Evolutionary conservation across 2,113 vertebrate genomes (phyloP).

Genomic region (Gymnarchus niloticus): DNA sequence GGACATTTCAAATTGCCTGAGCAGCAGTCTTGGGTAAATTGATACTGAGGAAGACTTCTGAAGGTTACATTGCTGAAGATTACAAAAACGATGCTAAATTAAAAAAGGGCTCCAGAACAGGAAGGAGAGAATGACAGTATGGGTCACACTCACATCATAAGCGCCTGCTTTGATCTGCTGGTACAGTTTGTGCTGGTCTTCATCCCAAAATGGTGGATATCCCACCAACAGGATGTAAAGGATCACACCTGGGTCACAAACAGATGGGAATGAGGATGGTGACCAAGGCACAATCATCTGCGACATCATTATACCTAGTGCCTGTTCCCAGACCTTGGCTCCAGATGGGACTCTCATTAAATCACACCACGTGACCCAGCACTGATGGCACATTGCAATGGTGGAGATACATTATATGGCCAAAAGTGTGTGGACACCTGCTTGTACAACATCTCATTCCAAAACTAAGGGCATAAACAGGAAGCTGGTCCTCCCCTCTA

Average conservation of each 20-base stretch:
- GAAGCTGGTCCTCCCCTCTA: too few species aligned
- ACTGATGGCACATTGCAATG: background rate
- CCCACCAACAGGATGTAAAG: conserved; percentile 96
- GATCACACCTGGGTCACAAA: conserved; percentile 78
- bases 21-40: too few species aligned
- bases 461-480: too few species aligned
- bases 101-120: background rate
- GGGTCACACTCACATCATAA: conserved; percentile 78
- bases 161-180: conserved; percentile 98
- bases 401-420: too few species aligned
- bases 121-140: background rate
- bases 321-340: background rate
- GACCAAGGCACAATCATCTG: background rate
- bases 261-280: conserved; percentile 23
- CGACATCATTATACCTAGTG: conserved; percentile 1
- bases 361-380: background rate
- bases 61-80: background rate
- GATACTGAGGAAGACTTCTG: background rate
- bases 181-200: conserved; percentile 96
- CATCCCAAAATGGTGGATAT: conserved; percentile 96
- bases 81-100: background rate
- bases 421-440: too few species aligned
- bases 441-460: too few species aligned
- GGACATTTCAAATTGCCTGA: background rate
- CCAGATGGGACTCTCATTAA: background rate